phyloP scores from a whole-genome alignment of 92 coral and sea anemone genomes.

The Desmophyllum pertusum region DNA sequence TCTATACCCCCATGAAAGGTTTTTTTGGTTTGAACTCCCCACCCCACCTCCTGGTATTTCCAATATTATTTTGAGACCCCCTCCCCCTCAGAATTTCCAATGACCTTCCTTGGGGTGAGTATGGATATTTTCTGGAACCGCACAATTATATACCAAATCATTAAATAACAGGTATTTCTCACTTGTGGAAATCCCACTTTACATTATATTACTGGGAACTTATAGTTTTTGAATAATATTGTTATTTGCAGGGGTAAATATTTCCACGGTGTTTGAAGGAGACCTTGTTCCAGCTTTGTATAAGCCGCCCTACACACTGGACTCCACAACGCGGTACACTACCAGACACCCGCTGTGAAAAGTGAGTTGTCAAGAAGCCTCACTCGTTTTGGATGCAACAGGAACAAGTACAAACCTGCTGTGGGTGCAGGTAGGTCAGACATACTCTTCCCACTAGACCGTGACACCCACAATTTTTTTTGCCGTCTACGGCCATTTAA shows the following conservation, averaged over 20 bases:
- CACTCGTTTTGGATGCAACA: slow-evolving; percentile 82
- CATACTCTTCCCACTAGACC: too few species aligned
- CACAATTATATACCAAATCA: background rate
- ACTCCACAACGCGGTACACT: slow-evolving; percentile 81
- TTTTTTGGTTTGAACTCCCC: too few species aligned
- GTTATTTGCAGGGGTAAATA: slow-evolving; percentile 68
- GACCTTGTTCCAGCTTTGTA: slow-evolving; percentile 47
- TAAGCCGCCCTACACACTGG: slow-evolving; percentile 85
- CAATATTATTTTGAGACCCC: too few species aligned
- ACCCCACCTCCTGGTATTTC: too few species aligned
- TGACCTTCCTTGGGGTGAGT: too few species aligned
- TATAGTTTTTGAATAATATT: background rate
- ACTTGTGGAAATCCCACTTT: background rate
- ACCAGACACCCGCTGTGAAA: slow-evolving; percentile 65
- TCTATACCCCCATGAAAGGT: too few species aligned
- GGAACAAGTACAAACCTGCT: slow-evolving; percentile 78
- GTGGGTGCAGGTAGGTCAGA: slow-evolving; percentile 78
- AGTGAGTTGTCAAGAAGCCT: slow-evolving; percentile 68
- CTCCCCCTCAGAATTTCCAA: too few species aligned
- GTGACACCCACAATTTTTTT: too few species aligned
- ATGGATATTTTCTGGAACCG: too few species aligned
- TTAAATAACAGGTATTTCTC: background rate
- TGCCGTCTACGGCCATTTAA: too few species aligned
- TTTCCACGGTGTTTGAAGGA: slow-evolving; percentile 82
- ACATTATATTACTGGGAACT: background rate